These are phyloP conservation scores for Todiramphus chloris DNA, from an alignment of 2,113 vertebrate genomes.

Conservation along the genomic window DNA sequence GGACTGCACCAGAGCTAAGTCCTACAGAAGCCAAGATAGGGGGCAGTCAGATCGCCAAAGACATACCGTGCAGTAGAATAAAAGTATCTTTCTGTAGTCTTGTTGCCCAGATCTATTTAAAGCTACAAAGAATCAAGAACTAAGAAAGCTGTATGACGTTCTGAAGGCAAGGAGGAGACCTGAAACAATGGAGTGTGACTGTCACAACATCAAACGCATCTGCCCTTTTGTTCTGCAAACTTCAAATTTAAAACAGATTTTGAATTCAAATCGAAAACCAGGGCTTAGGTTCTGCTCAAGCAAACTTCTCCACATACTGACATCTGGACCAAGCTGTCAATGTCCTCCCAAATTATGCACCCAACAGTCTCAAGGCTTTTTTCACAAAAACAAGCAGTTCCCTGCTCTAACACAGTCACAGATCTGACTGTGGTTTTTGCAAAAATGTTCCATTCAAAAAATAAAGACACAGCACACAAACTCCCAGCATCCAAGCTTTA, in stretches of 20 bases:
- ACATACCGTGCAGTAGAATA: neutral
- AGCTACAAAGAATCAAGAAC: neutral
- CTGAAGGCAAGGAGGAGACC: neutral
- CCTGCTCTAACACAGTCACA: neutral
- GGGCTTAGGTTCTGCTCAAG: neutral
- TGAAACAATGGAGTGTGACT: constrained; percentile 21
- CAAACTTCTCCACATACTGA: neutral
- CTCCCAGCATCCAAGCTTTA: neutral
- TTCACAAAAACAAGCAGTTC: neutral
- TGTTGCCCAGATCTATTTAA: neutral
- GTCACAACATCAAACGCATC: constrained; percentile 12
- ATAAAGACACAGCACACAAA: neutral
- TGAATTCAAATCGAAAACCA: neutral
- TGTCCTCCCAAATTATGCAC: neutral
- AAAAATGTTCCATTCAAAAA: constrained; percentile 33
- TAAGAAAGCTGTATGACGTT: neutral
- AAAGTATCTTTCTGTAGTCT: neutral
- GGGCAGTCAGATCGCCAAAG: neutral
- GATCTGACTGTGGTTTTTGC: neutral
- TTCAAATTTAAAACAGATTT: constrained; percentile 39
- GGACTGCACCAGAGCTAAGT: neutral
- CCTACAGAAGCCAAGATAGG: neutral
- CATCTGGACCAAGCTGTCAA: constrained; percentile 13
- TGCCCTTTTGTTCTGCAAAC: constrained; percentile 17
- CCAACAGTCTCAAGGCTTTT: neutral